phyloP scores from a whole-genome alignment of 2,113 vertebrate genomes.

The Odocoileus hemionus region DNA sequence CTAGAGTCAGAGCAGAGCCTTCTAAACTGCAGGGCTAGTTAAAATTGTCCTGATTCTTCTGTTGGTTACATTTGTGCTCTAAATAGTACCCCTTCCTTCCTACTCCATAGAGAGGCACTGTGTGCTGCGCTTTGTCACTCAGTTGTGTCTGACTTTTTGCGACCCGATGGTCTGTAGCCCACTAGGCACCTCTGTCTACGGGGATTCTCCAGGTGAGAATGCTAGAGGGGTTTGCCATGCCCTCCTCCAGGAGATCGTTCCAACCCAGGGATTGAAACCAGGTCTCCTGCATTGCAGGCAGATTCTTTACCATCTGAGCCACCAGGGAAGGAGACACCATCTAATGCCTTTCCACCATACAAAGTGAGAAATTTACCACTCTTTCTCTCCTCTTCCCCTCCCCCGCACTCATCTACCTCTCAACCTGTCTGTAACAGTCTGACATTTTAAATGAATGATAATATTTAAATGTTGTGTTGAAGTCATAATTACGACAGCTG shows the following conservation, averaged over 20 bases:
- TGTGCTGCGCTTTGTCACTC: neutral
- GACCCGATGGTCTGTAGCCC: neutral
- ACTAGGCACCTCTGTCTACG: neutral
- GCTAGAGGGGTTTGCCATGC: neutral
- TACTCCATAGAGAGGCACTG: neutral
- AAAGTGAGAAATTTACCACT: neutral
- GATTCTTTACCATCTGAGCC: neutral
- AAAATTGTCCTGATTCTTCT: neutral
- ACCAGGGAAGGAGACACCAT: neutral
- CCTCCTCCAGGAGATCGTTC: neutral
- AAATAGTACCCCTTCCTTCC: neutral
- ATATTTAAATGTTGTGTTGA: neutral
- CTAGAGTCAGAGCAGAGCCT: neutral
- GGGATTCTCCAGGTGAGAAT: neutral
- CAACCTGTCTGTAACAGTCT: neutral
- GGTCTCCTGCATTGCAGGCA: neutral
- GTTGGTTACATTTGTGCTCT: neutral
- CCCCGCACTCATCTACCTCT: neutral
- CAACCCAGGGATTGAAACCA: neutral
- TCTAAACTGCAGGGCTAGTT: neutral
- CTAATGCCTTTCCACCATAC: neutral
- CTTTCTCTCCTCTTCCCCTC: neutral
- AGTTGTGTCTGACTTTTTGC: neutral
- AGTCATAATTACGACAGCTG: neutral
- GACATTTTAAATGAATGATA: neutral